Evolutionary conservation across 1,140 invertebrate species (phyloP), one percentile per base, ranked within the genome.

Genomic region (Drosophila sturtevanti): DNA sequence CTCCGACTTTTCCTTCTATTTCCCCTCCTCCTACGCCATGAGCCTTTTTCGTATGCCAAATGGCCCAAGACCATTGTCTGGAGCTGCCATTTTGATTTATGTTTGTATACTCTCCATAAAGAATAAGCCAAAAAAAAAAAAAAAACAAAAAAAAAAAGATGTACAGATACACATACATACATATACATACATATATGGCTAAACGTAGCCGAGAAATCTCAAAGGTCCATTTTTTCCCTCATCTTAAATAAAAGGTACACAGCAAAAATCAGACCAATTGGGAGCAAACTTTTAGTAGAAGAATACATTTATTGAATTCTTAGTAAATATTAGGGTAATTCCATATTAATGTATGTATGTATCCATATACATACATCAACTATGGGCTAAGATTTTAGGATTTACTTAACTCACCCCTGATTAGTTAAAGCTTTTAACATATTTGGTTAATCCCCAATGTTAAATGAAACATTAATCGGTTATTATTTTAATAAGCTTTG

Each of bases 61-160:
- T 85, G 81, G 82, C 68, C 64, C 38, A 58, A 73, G 82, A 68
- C 76, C 79, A 86, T 86, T 86, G 84, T 86, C 76, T 87, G 84
- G 64, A 21, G 55, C 59, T 58, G 54, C 71, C 71, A 66, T 67
- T 72, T 68, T 89, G 82, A 86, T 86, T 86, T 89, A 86, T 76
- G 77, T 21, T 55, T 14, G 41, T 48, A 21, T 48, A 48, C 41
- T 48, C 41, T 48, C 41, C 41, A 48, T 48, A 48, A 48, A 18
- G n/a, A 11, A 48, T 10, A 48, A 21, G 34, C 48, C 37, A 60
- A 59, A 60, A 6, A 31, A 31, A 6, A 0, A 31, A 31, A 6
- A 31, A 31, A 31, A 31, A 31, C 5, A 31, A 31, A 1, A 18
- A 6, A 21, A 18, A 21, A 18, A 1, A 48, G 18, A 48, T 18